Percentiles rank a stretch among this genome's conserved stretches.
phyloP scores from a whole-genome alignment of 2,113 vertebrate species.

The Percopsis transmontana region DNA sequence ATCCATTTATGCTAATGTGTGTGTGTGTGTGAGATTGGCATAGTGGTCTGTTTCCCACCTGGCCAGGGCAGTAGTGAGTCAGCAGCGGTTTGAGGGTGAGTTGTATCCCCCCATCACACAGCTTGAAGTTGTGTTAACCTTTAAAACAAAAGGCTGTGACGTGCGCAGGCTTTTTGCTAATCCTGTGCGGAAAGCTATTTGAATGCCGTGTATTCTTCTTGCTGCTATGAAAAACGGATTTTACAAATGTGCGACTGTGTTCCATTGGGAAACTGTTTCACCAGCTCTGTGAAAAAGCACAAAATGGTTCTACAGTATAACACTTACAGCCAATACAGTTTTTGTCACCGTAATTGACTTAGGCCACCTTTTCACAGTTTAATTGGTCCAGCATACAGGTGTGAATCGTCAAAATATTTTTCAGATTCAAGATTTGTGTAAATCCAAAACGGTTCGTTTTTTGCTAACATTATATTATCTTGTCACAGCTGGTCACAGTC shows the following conservation, averaged over 20 bases:
- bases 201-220: constrained; percentile 62
- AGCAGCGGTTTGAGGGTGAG: constrained; percentile 51
- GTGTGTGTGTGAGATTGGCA: constrained; percentile 26
- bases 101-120: constrained; percentile 43
- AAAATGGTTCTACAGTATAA: constrained; percentile 23
- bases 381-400: too few species aligned
- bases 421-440: too few species aligned
- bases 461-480: too few species aligned
- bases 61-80: constrained; percentile 60
- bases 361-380: too few species aligned
- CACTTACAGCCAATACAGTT: neutral
- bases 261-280: constrained; percentile 49
- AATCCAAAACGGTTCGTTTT: too few species aligned
- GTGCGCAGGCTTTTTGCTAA: constrained; percentile 54
- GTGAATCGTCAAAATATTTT: too few species aligned
- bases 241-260: constrained; percentile 36
- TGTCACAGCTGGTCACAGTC: too few species aligned
- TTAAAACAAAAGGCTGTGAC: constrained; percentile 72
- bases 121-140: constrained; percentile 70
- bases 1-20: neutral
- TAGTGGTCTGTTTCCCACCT: constrained; percentile 57
- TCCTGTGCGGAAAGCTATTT: constrained; percentile 52
- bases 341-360: too few species aligned
- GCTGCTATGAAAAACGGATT: constrained; percentile 45
- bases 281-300: constrained; percentile 16